Percentiles rank a stretch among this genome's conserved stretches.
phyloP scores from a whole-genome alignment of 1,140 invertebrate species.

The Lysiphlebus fabarum region DNA sequence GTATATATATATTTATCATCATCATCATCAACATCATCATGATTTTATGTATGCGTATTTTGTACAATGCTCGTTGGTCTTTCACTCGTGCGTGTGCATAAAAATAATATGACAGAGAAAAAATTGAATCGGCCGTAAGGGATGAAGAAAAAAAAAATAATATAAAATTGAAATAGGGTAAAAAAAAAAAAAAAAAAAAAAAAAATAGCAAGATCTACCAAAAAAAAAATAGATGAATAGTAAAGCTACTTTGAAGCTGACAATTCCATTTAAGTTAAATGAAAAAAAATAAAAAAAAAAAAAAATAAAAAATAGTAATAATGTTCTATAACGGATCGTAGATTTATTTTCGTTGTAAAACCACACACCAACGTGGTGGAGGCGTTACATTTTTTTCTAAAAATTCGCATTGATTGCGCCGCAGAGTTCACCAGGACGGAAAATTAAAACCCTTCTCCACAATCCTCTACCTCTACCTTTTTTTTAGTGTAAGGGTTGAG shows the following conservation, averaged over 20 bases:
- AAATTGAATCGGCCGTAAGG: too few species aligned
- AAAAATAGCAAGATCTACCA: too few species aligned
- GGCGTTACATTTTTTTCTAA: slow-evolving; percentile 18
- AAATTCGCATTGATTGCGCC: slow-evolving; percentile 28
- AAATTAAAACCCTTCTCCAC: slow-evolving; percentile 30
- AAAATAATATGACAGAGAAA: slow-evolving; percentile 1
- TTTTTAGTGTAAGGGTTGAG: neutral
- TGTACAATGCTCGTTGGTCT: slow-evolving; percentile 18
- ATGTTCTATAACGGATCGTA: slow-evolving; percentile 10
- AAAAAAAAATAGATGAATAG: too few species aligned
- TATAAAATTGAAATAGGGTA: too few species aligned
- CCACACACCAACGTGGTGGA: slow-evolving; percentile 10
- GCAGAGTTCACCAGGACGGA: slow-evolving; percentile 19
- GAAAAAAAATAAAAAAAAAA: too few species aligned
- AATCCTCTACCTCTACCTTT: neutral
- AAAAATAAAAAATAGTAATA: too few species aligned
- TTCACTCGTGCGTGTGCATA: slow-evolving; percentile 16
- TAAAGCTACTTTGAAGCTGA: too few species aligned
- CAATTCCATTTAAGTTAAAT: too few species aligned
- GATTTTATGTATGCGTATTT: slow-evolving; percentile 20
- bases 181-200: too few species aligned
- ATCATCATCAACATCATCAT: too few species aligned
- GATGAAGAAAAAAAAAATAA: too few species aligned
- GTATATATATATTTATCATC: too few species aligned
- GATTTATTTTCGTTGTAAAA: slow-evolving; percentile 21